These are phyloP conservation scores for Philotrypesis tridentata DNA, from an alignment of 1,140 invertebrate genomes.

Conservation along the genomic window DNA sequence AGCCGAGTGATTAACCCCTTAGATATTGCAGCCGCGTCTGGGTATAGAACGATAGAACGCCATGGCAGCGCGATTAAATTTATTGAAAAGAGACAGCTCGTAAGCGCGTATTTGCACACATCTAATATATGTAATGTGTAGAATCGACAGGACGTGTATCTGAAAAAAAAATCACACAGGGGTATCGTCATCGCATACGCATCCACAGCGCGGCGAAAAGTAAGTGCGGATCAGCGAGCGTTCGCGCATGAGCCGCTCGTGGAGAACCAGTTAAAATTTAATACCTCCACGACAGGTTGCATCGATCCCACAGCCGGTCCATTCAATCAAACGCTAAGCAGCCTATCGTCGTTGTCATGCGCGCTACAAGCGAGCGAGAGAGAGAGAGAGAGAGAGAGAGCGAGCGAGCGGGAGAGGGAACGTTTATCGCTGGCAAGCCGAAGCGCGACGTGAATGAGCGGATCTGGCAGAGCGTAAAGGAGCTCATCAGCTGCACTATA, in stretches of 20 bases:
- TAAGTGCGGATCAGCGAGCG: background rate
- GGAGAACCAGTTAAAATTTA: too few relatives aligned
- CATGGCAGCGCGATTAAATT: too few relatives aligned
- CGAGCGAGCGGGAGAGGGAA: background rate
- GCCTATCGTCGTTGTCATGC: background rate
- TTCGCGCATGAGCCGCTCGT: background rate
- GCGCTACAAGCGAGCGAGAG: too few relatives aligned
- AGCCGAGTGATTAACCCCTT: background rate
- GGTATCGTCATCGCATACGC: too few relatives aligned
- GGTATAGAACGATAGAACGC: too few relatives aligned
- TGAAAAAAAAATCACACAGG: slow-evolving; percentile 5
- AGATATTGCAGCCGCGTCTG: background rate
- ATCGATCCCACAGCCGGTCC: background rate
- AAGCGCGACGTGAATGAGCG: slow-evolving; percentile 1
- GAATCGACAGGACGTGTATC: background rate
- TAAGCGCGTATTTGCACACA: too few relatives aligned
- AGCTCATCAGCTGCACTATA: slow-evolving; percentile 34
- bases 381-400: too few relatives aligned
- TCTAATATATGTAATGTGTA: background rate
- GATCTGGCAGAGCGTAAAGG: background rate
- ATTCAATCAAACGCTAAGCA: background rate
- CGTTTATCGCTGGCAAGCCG: background rate
- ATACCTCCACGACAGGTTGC: background rate
- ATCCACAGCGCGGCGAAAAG: slow-evolving; percentile 11
- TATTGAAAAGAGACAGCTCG: too few relatives aligned